Base-by-base conservation (phyloP, 2,888 invertebrate genomes). In the Pyrrhosoma nymphula region DNA sequence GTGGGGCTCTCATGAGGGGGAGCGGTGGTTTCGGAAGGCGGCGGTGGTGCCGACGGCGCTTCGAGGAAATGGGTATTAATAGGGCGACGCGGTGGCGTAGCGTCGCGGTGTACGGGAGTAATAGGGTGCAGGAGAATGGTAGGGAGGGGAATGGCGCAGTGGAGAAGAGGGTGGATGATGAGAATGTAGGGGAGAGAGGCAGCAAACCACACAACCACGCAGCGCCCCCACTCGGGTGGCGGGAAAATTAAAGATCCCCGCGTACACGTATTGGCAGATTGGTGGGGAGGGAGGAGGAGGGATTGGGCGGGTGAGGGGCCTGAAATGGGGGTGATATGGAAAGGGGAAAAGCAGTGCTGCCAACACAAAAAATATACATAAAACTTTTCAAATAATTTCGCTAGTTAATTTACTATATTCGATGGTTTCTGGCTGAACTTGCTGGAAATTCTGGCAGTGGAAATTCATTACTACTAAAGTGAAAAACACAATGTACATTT, bases 61-160 rank as follows among this genome's bases (percentile, higher is more conserved):
- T 35, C 82, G 82, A 82, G 82, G 82, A 82, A 82, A 82, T 82
- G 82, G 82, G 30, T 82, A 82, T 82, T 82, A 82, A 82, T 82
- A 82, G 82, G 82, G 82, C 30, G 82, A 35, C 30, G 35, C 82
- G 35, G 69, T 1, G 69, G 82, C 75, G n/a, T n/a, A 6, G 75
- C 16, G 63, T 23, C 63, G 75, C 30, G 75, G 69, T 10, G 75
- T 12, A 16, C 30, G 30, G 82, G 82, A 82, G 82, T 8, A 35
- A 35, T 30, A 26, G 26, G 16, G 35, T 26, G 35, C 16, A 35
- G 35, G 82, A 82, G 60, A 82, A 14, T 82, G 69, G 18, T 60
- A 26, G 82, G 18, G 82, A 16, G 82, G 35, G n/a, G 69, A 6
- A n/a, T 26, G 69, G 35, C 30, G 35, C 12, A 16, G 16, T n/a